Evolutionary conservation across 2,797 vertebrate species (phyloP), one percentile per base, ranked within the genome.

Genomic region (Champsocephalus gunnari): DNA sequence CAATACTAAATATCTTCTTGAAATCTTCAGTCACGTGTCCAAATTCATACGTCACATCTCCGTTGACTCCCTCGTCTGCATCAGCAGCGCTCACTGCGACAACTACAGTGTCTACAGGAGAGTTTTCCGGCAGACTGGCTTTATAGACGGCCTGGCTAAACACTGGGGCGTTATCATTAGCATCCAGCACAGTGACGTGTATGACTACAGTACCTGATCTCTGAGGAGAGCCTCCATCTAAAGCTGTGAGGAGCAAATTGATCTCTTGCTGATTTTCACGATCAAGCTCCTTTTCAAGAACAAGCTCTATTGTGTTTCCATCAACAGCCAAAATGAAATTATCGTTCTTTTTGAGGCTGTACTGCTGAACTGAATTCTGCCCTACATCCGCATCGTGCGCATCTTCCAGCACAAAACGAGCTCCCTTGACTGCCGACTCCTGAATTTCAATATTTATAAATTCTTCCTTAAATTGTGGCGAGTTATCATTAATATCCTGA

Each of bases 401-500:
- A 32, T 86, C 85, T 6, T 89, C 86, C 0, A 94, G 47, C 3
- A 71, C 54, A 74, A 79, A 93, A 0, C 84, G 87, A 59, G 91
- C 82, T 28, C 92, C 94, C 7, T 62, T 89, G 0, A 0, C 55
- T 1, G 91, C 70, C 0, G 70, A 92, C 0, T 94, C 93, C 0
- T 0, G 3, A 0, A 94, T 94, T 79, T 94, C 94, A 0, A 93
- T 0, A 3, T 51, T 14, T 0, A 91, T 85, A 0, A 28, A 0
- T 0, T 45, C 59, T 9, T 89, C 87, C 1, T 86, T 78, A 80
- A 96, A 95, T 12, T 67, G 70, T 5, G 95, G 95, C 0, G 88
- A 66, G 56, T 96, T 95, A 64, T 96, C 94, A 77, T 96, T 96
- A 19, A 95, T 80, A 83, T 96, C 95, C 53, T 89, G 86, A 73